Evolutionary conservation across 2,797 vertebrate genomes (phyloP).

Genomic region (Pelobates cultripes): DNA sequence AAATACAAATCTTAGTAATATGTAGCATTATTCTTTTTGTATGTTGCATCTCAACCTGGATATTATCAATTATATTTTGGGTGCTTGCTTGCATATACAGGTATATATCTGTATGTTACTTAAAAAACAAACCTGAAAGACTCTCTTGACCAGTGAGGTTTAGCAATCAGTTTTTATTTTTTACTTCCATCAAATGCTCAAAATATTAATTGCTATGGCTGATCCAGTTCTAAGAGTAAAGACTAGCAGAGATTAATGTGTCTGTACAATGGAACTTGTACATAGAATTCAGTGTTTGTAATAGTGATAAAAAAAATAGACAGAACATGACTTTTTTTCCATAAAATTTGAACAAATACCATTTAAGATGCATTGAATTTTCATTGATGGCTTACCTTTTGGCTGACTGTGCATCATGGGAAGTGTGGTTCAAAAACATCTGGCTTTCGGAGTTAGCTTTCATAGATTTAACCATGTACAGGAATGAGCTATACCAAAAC

Average conservation of each 20-base stretch:
- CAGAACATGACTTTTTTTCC: slow-evolving; percentile 40
- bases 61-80: too few species aligned
- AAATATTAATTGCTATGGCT: slow-evolving; percentile 56
- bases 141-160: background rate
- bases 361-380: slow-evolving; percentile 32
- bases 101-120: background rate
- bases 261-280: slow-evolving; percentile 40
- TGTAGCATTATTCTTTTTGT: background rate
- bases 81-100: background rate
- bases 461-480: too few species aligned
- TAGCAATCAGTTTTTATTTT: background rate
- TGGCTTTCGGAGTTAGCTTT: too few species aligned
- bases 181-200: background rate
- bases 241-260: slow-evolving; percentile 54
- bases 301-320: slow-evolving; percentile 33
- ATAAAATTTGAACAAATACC: slow-evolving; percentile 40
- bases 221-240: slow-evolving; percentile 53
- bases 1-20: background rate
- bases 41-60: too few species aligned
- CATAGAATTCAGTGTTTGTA: slow-evolving; percentile 49
- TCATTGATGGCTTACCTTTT: background rate
- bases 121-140: too few species aligned
- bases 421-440: too few species aligned
- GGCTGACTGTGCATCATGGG: too few species aligned
- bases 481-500: too few species aligned